Evolutionary conservation across 1,140 invertebrate genomes (phyloP).

Genomic region (Hypsibius dujardini): DNA sequence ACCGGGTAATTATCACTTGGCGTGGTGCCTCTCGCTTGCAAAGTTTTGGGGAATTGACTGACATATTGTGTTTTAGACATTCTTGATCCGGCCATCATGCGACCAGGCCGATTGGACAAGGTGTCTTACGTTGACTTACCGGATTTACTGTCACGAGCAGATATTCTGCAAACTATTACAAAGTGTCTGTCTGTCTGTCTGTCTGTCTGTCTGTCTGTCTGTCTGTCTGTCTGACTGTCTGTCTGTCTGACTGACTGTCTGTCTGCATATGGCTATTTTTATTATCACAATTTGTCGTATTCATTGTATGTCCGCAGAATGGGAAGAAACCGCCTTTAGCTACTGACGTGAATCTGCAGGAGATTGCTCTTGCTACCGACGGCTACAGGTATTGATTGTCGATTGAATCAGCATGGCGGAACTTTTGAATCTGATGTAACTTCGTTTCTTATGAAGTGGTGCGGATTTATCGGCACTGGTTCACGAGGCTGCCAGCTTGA

Average conservation of each 20-base stretch:
- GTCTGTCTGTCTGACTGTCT: conserved; percentile 11
- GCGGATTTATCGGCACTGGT: conserved; percentile 76
- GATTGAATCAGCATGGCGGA: conserved; percentile 14
- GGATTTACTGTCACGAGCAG: conserved; percentile 51
- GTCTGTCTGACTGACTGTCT: neutral
- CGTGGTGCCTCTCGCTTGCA: neutral
- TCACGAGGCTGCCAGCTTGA: conserved; percentile 56
- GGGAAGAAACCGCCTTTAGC: conserved; percentile 54
- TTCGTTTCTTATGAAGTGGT: conserved; percentile 39
- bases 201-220: conserved; percentile 10
- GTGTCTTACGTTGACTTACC: conserved; percentile 85
- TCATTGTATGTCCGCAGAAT: conserved; percentile 35
- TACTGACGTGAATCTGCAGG: conserved; percentile 54
- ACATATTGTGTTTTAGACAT: conserved; percentile 46
- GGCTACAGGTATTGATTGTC: conserved; percentile 44
- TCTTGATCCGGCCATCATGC: conserved; percentile 79
- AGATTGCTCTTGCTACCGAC: conserved; percentile 45
- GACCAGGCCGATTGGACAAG: conserved; percentile 84
- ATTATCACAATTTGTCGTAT: too few relatives aligned
- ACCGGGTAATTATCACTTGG: conserved; percentile 37
- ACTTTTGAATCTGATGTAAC: conserved; percentile 19
- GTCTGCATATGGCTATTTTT: neutral
- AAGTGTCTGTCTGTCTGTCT: conserved; percentile 37
- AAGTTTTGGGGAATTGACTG: neutral
- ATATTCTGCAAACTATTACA: conserved; percentile 74